phyloP scores from a whole-genome alignment of 2,113 vertebrate species.

The Loxodonta africana region DNA sequence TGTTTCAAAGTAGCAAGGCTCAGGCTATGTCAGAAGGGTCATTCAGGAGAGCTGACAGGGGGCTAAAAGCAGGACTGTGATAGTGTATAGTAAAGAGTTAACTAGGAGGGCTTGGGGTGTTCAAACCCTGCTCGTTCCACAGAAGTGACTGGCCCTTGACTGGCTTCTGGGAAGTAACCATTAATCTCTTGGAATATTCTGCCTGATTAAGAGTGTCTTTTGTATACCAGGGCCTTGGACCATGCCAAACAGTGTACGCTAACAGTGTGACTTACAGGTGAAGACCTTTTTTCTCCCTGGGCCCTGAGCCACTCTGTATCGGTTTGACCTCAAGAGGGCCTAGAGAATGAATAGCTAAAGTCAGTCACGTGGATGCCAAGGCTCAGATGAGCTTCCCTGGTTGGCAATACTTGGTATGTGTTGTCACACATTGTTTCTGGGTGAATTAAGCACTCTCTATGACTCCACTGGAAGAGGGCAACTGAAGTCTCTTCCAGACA shows the following conservation, averaged over 20 bases:
- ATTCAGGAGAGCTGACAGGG: background rate
- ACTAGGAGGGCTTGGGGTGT: no score
- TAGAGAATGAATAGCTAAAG: background rate
- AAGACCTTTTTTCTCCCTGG: background rate
- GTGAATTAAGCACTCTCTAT: background rate
- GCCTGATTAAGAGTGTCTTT: background rate
- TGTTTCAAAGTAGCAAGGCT: background rate
- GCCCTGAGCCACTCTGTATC: background rate
- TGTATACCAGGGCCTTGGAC: background rate
- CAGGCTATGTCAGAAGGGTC: background rate
- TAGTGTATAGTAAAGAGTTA: background rate
- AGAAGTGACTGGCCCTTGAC: background rate
- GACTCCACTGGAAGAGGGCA: background rate
- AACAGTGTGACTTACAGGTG: background rate
- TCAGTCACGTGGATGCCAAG: background rate
- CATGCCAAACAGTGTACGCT: background rate
- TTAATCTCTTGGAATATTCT: background rate
- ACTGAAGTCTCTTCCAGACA: background rate
- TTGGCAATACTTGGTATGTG: background rate
- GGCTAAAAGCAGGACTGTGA: background rate
- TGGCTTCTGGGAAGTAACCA: background rate
- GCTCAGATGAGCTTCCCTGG: background rate
- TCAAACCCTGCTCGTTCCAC: background rate
- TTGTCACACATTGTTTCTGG: background rate
- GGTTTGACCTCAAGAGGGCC: background rate